Evolutionary conservation across 2,888 invertebrate species (phyloP).

Genomic region (Tenodera sinensis): DNA sequence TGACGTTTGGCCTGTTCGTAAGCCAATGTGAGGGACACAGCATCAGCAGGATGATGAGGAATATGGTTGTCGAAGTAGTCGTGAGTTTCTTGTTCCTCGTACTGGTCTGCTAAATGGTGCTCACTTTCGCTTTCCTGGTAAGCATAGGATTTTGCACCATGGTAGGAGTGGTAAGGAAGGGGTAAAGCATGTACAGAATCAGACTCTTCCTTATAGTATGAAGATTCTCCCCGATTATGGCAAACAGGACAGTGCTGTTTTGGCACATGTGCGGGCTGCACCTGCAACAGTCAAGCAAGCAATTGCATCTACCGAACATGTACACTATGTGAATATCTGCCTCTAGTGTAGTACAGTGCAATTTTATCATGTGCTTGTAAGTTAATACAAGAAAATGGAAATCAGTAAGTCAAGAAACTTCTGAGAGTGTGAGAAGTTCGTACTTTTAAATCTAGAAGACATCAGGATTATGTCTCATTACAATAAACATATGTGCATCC

Average conservation of each 20-base stretch:
- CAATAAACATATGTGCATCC: too few species aligned
- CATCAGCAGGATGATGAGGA: constrained; percentile 12
- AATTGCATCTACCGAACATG: too few species aligned
- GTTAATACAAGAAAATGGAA: too few species aligned
- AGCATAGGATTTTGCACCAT: not conserved
- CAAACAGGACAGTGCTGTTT: not conserved
- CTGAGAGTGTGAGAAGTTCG: too few species aligned
- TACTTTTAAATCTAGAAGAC: too few species aligned
- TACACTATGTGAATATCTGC: too few species aligned
- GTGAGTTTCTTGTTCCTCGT: not conserved
- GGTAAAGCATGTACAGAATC: not conserved
- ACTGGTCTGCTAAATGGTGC: not conserved
- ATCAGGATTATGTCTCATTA: too few species aligned
- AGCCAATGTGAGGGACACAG: constrained; percentile 23
- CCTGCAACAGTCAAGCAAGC: not conserved
- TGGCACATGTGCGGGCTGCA: not conserved
- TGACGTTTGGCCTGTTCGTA: constrained; percentile 3
- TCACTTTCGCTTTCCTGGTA: not conserved
- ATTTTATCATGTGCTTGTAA: too few species aligned
- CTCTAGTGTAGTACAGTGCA: too few species aligned
- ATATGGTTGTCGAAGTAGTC: not conserved
- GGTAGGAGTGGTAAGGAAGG: not conserved
- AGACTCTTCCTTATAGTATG: not conserved
- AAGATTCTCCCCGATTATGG: not conserved
- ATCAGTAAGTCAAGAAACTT: too few species aligned